Evolutionary conservation across 2,888 invertebrate species (phyloP).

Genomic region (Drosophila picticornis): DNA sequence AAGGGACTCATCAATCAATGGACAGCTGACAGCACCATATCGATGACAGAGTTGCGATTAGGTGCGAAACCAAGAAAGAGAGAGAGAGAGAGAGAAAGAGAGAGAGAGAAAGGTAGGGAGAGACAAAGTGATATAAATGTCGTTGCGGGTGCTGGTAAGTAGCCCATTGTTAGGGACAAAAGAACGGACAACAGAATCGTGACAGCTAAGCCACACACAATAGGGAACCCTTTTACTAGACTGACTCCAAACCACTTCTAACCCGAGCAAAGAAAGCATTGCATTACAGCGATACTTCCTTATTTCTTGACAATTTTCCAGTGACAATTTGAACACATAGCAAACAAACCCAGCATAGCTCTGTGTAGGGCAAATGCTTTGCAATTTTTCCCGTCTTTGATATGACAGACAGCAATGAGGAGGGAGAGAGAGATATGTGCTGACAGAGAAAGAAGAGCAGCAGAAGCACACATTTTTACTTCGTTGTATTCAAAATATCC

Average conservation of each 20-base stretch:
- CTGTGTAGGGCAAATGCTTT: conserved; percentile 36
- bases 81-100: background rate
- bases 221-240: conserved; percentile 3
- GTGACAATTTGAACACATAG: conserved; percentile 71
- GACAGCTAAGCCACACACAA: conserved; percentile 23
- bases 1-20: conserved; percentile 47
- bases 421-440: background rate
- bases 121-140: conserved; percentile 5
- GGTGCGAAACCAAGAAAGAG: background rate
- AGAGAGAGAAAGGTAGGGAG: background rate
- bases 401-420: conserved; percentile 30
- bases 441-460: conserved; percentile 5
- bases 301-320: conserved; percentile 68
- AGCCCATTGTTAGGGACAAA: conserved; percentile 29
- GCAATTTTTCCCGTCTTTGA: conserved; percentile 60
- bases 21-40: conserved; percentile 29
- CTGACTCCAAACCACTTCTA: background rate
- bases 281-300: conserved; percentile 45
- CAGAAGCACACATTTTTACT: conserved; percentile 48
- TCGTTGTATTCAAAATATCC: conserved; percentile 66
- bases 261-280: background rate
- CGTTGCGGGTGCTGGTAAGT: conserved; percentile 21
- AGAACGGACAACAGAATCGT: conserved; percentile 17
- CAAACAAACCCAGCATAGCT: conserved; percentile 46
- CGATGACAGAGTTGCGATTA: conserved; percentile 21